Evolutionary conservation across 92 coral and sea anemone species (phyloP), one percentile per base, ranked within the genome.

Genomic region (Epizoanthus fatuus): DNA sequence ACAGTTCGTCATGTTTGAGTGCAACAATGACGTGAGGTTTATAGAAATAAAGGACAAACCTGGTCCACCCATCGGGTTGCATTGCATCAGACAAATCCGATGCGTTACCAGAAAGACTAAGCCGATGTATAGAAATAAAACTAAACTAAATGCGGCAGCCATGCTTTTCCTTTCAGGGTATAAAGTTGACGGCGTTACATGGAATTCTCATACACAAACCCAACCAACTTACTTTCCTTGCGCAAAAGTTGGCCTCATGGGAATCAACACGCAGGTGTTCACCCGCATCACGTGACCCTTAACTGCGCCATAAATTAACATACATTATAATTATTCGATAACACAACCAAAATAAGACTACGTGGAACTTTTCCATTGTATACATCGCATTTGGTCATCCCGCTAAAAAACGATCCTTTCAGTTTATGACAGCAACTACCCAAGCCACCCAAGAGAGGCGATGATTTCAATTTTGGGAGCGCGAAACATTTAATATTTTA

Each of bases 21-120:
- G n/a, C n/a, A n/a, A n/a, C n/a, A n/a, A n/a, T n/a, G n/a, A n/a
- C n/a, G n/a, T n/a, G n/a, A n/a, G n/a, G n/a, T n/a, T n/a, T n/a
- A n/a, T n/a, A n/a, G n/a, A n/a, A n/a, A n/a, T n/a, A n/a, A n/a
- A n/a, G n/a, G n/a, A 93, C 98, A 87, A 81, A 94, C 98, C 98
- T 87, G 94, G 94, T 84, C 98, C 95, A 57, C 96, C 88, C 98
- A 94, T 87, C 62, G 98, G 98, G 86, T 94, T 94, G 93, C 98
- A 94, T 72, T 94, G 98, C 98, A 94, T 94, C 94, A 94, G 86
- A 92, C 94, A 94, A 89, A 94, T 94, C 88, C 98, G 91, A 94
- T 92, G 95, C 81, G 93, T 94, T 45, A 92, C 92, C 83, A 83
- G 89, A 92, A 94, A 94, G 58, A 92, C 98, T 92, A 94, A 86